Conservation (phyloP, 2,113 vertebrate species). For the Bubalus kerabau region DNA sequence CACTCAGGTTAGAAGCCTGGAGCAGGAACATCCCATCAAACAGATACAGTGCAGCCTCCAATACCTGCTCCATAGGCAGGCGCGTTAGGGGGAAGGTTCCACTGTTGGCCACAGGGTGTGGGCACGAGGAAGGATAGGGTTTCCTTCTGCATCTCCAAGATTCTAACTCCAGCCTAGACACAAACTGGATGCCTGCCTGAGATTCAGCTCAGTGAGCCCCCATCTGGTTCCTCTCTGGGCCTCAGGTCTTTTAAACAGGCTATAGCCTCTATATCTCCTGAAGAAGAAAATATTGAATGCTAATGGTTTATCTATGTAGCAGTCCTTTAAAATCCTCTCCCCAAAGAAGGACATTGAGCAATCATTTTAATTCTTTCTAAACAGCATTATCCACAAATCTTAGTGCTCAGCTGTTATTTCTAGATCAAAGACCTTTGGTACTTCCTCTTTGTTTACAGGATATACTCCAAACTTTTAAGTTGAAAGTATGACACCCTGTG, state of each 20-base stretch:
- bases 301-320: background rate
- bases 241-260: background rate
- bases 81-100: background rate
- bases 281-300: background rate
- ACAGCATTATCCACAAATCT: background rate
- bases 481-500: background rate
- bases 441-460: background rate
- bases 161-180: background rate
- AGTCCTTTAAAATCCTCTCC: background rate
- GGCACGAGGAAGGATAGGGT: background rate
- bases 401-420: background rate
- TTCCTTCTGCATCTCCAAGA: background rate
- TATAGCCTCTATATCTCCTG: background rate
- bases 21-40: background rate
- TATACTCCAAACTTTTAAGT: background rate
- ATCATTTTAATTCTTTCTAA: background rate
- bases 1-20: background rate
- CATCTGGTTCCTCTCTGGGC: background rate
- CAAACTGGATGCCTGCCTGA: background rate
- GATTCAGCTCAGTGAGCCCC: background rate
- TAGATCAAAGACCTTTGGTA: background rate
- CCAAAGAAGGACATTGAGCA: background rate
- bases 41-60: background rate
- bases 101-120: background rate
- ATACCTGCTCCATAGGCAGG: background rate